These are phyloP conservation scores for Ctena decussata DNA, from an alignment of 2,888 invertebrate genomes.

Conservation along the genomic window DNA sequence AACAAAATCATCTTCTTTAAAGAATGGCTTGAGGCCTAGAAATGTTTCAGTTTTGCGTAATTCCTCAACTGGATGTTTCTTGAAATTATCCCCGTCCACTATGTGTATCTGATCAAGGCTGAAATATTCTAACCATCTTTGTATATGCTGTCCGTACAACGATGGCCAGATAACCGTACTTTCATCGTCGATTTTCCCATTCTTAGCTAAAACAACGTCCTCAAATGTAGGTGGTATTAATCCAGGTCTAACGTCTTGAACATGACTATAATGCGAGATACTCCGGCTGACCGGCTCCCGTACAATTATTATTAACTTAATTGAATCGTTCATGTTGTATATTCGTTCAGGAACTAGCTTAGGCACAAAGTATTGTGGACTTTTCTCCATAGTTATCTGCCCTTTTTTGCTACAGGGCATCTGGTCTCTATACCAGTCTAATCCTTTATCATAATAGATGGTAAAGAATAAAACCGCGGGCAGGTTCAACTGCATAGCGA, in stretches of 20 bases:
- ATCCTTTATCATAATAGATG: constrained; percentile 8
- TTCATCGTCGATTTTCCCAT: background rate
- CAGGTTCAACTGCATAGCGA: constrained; percentile 1
- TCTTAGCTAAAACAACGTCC: background rate
- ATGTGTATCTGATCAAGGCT: constrained; percentile 93
- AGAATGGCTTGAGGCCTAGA: constrained; percentile 72
- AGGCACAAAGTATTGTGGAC: constrained; percentile 25
- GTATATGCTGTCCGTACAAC: constrained; percentile 87
- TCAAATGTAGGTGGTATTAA: background rate
- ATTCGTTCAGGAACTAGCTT: constrained; percentile 2
- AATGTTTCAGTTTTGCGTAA: constrained; percentile 78
- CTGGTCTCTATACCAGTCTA: constrained; percentile 18
- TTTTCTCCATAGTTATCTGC: constrained; percentile 15
- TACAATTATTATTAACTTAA: constrained; percentile 23
- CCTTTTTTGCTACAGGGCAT: constrained; percentile 14
- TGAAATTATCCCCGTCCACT: constrained; percentile 90
- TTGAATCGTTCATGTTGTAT: background rate
- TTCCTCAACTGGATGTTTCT: constrained; percentile 73
- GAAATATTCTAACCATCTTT: constrained; percentile 97
- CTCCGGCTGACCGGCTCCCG: constrained; percentile 11
- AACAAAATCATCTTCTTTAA: constrained; percentile 93
- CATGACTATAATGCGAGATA: constrained; percentile 27
- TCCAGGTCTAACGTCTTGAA: too few species aligned
- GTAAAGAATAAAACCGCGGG: constrained; percentile 14
- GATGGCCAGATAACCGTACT: background rate